Conservation (phyloP, 1,140 invertebrate genomes). For the Nilaparvata lugens region DNA sequence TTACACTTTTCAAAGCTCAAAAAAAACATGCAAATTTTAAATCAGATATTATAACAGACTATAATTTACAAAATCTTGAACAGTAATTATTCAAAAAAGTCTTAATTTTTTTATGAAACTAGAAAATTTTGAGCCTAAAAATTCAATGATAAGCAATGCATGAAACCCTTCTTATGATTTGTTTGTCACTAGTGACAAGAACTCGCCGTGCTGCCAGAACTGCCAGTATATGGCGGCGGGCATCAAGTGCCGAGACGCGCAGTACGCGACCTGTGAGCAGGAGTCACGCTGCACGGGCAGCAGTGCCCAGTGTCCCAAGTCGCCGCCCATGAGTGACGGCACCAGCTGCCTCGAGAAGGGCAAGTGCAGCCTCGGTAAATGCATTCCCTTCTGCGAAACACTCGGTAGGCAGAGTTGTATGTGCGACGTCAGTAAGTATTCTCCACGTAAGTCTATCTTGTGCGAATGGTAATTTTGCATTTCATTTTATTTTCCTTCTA, state of each 20-base stretch:
- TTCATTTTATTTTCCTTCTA: not conserved
- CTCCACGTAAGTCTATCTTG: too few relatives aligned
- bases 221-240: constrained; percentile 75
- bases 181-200: constrained; percentile 77
- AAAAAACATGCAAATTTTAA: too few relatives aligned
- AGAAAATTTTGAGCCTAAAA: too few relatives aligned
- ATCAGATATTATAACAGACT: too few relatives aligned
- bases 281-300: constrained; percentile 69
- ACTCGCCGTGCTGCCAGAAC: constrained; percentile 86
- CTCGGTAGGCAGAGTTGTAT: constrained; percentile 86
- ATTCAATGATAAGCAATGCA: too few relatives aligned
- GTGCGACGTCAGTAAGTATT: constrained; percentile 76
- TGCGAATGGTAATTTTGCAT: not conserved
- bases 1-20: too few relatives aligned
- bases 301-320: constrained; percentile 62
- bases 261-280: constrained; percentile 82
- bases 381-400: constrained; percentile 87
- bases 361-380: constrained; percentile 73
- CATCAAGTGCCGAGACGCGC: constrained; percentile 76
- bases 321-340: constrained; percentile 77
- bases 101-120: too few relatives aligned
- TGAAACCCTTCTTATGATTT: too few relatives aligned
- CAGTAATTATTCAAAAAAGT: too few relatives aligned
- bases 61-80: too few relatives aligned
- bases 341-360: constrained; percentile 82